Evolutionary conservation across 92 coral and sea anemone genomes (phyloP).

Genomic region (Parazoanthus atlanticus): DNA sequence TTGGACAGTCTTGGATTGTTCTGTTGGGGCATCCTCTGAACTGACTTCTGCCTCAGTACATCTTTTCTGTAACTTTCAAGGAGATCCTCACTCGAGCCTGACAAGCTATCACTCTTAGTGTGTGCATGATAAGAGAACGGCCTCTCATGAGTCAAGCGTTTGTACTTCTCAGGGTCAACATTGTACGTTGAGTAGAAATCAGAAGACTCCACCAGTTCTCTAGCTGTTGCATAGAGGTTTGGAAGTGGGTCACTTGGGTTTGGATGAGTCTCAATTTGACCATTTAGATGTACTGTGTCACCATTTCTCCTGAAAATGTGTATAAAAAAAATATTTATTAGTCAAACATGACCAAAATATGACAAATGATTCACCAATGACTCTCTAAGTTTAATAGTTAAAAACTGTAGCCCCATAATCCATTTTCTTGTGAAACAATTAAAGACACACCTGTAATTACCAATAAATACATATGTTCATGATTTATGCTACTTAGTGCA

Average conservation of each 20-base stretch:
- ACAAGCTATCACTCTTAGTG: conserved; percentile 62
- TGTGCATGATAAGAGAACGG: conserved; percentile 44
- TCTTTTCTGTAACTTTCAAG: conserved; percentile 70
- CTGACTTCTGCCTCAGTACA: conserved; percentile 20
- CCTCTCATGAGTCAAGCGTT: conserved; percentile 27
- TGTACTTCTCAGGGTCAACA: conserved; percentile 71
- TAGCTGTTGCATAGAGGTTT: conserved; percentile 75
- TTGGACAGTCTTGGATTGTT: conserved; percentile 56
- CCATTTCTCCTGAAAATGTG: conserved; percentile 10
- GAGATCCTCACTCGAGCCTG: conserved; percentile 84
- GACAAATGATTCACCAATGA: too few species aligned
- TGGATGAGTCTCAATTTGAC: conserved; percentile 23
- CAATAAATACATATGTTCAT: too few species aligned
- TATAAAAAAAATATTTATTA: background rate
- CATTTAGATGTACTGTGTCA: conserved; percentile 33
- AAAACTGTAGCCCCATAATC: too few species aligned
- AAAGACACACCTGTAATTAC: too few species aligned
- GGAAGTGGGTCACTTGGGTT: conserved; percentile 39
- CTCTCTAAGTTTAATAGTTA: too few species aligned
- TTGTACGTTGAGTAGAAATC: conserved; percentile 82
- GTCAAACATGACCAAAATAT: background rate
- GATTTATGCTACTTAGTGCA: too few species aligned
- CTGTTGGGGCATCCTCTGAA: conserved; percentile 6
- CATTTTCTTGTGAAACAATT: too few species aligned
- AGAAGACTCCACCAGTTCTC: conserved; percentile 57